Evolutionary conservation across 2,113 vertebrate species (phyloP).

Genomic region (Notiomystis cincta): DNA sequence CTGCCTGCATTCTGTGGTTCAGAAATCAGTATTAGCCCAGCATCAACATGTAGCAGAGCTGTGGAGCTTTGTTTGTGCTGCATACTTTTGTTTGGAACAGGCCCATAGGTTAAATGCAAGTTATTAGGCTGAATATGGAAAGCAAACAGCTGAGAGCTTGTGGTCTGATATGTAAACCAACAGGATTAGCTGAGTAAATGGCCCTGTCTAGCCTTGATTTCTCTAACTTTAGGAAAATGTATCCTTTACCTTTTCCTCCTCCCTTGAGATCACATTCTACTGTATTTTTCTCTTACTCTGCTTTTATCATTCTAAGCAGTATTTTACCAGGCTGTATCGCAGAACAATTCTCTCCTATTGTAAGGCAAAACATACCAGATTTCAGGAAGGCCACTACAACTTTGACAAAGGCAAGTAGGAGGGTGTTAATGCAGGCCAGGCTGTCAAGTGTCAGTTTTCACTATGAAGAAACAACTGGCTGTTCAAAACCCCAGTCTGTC

Average conservation of each 20-base stretch:
- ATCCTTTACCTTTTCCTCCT: not conserved
- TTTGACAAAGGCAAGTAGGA: not conserved
- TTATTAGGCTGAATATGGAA: not conserved
- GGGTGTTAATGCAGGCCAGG: not conserved
- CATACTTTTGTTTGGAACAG: not conserved
- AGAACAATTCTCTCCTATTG: not conserved
- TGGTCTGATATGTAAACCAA: not conserved
- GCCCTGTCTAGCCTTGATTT: not conserved
- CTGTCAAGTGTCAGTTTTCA: not conserved
- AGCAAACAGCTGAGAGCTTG: not conserved
- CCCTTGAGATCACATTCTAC: not conserved
- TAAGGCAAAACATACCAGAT: not conserved
- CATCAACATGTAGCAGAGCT: not conserved
- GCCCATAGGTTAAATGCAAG: not conserved
- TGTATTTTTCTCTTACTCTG: not conserved
- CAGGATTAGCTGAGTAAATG: not conserved
- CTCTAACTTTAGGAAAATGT: not conserved
- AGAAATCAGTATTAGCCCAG: not conserved
- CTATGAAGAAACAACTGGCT: not conserved
- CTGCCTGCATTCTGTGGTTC: not conserved
- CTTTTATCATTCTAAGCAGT: not conserved
- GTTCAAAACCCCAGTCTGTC: not conserved
- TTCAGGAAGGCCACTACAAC: not conserved
- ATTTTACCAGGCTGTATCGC: not conserved
- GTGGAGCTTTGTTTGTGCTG: not conserved